These are phyloP conservation scores for Tetramorium parvispinum DNA, from an alignment of 1,140 invertebrate species.

Conservation along the genomic window DNA sequence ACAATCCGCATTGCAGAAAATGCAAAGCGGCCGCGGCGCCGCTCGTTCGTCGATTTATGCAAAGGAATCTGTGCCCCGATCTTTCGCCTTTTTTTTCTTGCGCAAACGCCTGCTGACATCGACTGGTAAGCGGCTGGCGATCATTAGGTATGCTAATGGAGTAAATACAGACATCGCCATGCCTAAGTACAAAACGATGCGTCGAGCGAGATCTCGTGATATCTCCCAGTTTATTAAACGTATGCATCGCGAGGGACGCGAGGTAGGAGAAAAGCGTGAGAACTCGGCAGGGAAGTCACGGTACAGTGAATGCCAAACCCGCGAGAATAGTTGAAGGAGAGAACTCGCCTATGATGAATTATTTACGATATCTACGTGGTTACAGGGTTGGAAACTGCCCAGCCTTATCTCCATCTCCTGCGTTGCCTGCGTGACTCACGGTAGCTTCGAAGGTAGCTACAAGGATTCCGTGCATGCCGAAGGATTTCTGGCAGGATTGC, in stretches of 20 bases:
- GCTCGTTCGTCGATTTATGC: not conserved
- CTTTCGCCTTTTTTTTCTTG: not conserved
- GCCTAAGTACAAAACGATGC: not conserved
- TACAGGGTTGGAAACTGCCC: not conserved
- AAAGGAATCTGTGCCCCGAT: not conserved
- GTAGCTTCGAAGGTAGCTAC: not conserved
- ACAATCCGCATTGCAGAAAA: constrained; percentile 6
- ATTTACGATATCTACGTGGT: not conserved
- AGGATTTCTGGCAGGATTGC: not conserved
- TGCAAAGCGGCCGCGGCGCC: not conserved
- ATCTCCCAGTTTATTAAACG: constrained; percentile 33
- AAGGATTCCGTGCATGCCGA: not conserved
- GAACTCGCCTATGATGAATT: constrained; percentile 37
- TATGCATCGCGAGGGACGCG: not conserved
- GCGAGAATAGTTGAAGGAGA: constrained; percentile 43
- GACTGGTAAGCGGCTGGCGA: not conserved
- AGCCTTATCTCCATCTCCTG: not conserved
- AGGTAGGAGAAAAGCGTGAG: constrained; percentile 68
- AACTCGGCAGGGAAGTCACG: constrained; percentile 61
- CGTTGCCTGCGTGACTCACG: not conserved
- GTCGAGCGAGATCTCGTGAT: constrained; percentile 7
- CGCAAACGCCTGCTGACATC: not conserved
- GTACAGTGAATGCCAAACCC: constrained; percentile 57
- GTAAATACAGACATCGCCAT: constrained; percentile 24
- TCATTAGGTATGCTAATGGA: constrained; percentile 25